A percentile compares a stretch with the other conserved stretches of the same genome.
Conservation (phyloP, 2,113 vertebrate genomes). For the Laticauda colubrina region DNA sequence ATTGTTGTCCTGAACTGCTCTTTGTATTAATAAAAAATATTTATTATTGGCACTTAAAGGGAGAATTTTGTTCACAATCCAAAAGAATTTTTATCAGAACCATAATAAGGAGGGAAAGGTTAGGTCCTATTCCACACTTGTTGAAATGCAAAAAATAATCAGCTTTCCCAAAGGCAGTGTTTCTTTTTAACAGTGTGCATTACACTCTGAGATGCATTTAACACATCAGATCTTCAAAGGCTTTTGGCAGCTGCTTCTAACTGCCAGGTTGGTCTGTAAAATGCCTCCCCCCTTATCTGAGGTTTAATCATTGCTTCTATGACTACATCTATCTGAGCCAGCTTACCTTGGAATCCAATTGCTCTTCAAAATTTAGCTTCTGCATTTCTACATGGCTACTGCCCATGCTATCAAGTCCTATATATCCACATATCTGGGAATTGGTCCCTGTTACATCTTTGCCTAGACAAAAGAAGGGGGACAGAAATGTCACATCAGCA, state of each 20-base stretch:
- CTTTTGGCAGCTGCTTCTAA: not conserved
- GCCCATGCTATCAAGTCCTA: constrained; percentile 85
- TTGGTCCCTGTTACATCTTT: constrained; percentile 70
- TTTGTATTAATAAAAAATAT: not conserved
- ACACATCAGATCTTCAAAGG: not conserved
- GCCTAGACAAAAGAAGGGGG: constrained; percentile 56
- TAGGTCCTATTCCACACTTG: not conserved
- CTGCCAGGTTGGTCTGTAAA: not conserved
- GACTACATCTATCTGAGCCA: not conserved
- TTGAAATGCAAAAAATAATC: not conserved
- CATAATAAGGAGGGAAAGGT: not conserved
- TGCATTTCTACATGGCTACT: constrained; percentile 79
- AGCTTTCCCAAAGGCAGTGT: not conserved
- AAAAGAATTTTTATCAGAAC: not conserved
- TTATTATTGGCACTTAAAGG: not conserved
- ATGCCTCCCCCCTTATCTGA: not conserved
- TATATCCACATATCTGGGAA: constrained; percentile 80
- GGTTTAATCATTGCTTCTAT: not conserved
- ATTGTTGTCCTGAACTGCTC: not conserved
- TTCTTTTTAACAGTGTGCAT: not conserved
- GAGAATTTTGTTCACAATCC: not conserved
- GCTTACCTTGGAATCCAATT: constrained; percentile 77
- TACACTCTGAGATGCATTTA: not conserved
- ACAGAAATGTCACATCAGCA: not conserved
- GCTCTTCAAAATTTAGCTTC: constrained; percentile 88